Percentiles rank a stretch among this genome's conserved stretches.
These are phyloP conservation scores for Stenopsyche tienmushanensis DNA, from an alignment of 1,140 invertebrate species.

Conservation along the genomic window DNA sequence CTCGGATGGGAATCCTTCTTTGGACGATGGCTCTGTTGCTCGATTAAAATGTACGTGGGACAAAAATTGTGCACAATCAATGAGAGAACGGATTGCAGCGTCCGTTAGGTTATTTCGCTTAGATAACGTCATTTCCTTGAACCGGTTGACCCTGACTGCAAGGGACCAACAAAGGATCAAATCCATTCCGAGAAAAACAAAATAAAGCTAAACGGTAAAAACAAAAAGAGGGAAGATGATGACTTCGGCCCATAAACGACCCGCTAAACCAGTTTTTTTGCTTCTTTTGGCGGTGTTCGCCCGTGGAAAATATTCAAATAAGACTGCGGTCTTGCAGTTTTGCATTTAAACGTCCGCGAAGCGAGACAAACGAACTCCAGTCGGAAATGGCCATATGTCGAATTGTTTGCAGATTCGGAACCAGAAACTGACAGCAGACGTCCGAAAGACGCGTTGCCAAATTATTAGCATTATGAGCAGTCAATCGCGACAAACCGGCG, in stretches of 20 bases:
- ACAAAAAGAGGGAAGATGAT: constrained; percentile 16
- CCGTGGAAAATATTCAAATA: too few species aligned
- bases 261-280: constrained; percentile 1
- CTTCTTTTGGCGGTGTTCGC: too few species aligned
- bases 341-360: too few species aligned
- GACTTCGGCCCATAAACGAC: constrained; percentile 1
- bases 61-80: background rate
- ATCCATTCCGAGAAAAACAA: constrained; percentile 6
- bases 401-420: too few species aligned
- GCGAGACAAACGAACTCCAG: too few species aligned
- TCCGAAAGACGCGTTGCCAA: too few species aligned
- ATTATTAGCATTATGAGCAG: too few species aligned
- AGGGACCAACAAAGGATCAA: constrained; percentile 7
- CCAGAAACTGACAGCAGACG: too few species aligned
- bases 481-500: too few species aligned
- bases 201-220: constrained; percentile 19
- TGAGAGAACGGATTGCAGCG: constrained; percentile 1
- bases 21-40: background rate
- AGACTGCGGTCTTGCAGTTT: too few species aligned
- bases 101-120: constrained; percentile 9
- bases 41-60: background rate
- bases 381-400: too few species aligned
- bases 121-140: constrained; percentile 13
- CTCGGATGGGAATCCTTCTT: background rate
- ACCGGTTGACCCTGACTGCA: constrained; percentile 18